Base-by-base conservation (phyloP, 2,113 vertebrate species). In the Numida meleagris region DNA sequence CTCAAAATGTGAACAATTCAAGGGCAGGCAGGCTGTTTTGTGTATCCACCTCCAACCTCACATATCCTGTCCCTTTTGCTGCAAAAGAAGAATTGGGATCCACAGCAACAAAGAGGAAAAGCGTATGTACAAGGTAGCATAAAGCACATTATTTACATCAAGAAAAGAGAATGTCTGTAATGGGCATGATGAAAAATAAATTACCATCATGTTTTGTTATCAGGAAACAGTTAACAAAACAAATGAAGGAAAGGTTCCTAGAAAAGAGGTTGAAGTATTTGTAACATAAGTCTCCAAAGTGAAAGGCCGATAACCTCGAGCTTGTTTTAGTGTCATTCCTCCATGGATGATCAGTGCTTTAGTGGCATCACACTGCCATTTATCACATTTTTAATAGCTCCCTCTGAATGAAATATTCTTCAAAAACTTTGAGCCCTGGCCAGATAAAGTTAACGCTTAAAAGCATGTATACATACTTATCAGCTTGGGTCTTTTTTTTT, bases 341-440 rank as follows among this genome's bases (percentile, higher is more conserved):
- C 65, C 67, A 85, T 12, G 81, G 85, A 86, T 94, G 86, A 90
- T 89, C 92, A 88, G 51, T 75, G 59, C n/a, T 91, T 90, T 58
- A 95, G 74, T 72, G 40, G 53, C 82, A 33, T 58, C 59, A 58
- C 2, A 4, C 29, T 82, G 67, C 63, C 84, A 65, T 91, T 83
- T 59, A 94, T 92, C 90, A 86, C 11, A 25, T 34, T 81, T 95
- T 36, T 83, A 93, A 83, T 3, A 79, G 73, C 20, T 90, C 46
- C 36, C 83, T 68, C 65, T 86, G 75, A 94, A 91, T 86, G 78
- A 94, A 93, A 72, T 21, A 65, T 15, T 74, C 53, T 46, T 78
- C 42, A 63, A 77, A 55, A 94, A 73, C 20, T 65, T 27, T 4
- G 3, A 68, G 51, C 19, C 43, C 73, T 62, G 29, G 48, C 24